Conservation (phyloP, 2,113 vertebrate genomes). For the Pygathrix nemaeus region DNA sequence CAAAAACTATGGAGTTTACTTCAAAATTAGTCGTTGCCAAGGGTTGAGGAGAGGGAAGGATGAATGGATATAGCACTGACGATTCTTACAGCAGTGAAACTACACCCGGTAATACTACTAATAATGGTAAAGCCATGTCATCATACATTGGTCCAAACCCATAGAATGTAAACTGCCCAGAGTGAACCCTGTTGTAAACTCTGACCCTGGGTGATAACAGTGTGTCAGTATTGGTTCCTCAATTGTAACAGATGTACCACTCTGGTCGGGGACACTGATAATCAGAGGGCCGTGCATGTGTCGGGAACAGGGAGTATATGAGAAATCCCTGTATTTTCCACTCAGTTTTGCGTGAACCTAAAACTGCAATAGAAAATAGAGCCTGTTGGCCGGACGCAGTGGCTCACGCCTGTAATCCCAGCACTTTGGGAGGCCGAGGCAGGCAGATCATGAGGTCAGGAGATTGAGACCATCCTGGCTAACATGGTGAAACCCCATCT, state of each 20-base stretch:
- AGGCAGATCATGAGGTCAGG: no score
- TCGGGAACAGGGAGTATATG: no score
- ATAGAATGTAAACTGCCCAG: not conserved
- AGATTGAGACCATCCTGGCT: no score
- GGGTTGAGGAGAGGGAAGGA: not conserved
- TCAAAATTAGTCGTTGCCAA: not conserved
- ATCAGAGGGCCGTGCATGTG: not conserved
- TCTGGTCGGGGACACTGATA: not conserved
- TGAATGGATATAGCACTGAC: not conserved
- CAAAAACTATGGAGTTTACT: not conserved
- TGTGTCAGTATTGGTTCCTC: not conserved
- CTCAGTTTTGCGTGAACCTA: not conserved
- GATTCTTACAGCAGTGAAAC: not conserved
- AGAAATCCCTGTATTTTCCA: not conserved
- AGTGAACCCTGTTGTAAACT: not conserved
- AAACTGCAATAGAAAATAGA: not conserved
- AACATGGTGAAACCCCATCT: no score
- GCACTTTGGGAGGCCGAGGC: no score
- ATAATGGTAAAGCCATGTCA: not conserved
- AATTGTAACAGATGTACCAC: not conserved
- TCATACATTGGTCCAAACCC: not conserved
- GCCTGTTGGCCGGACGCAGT: no score
- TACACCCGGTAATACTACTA: not conserved
- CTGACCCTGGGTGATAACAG: not conserved
- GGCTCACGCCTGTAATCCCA: no score